Evolutionary conservation across 1,140 invertebrate genomes (phyloP).

Genomic region (Prorops nasuta): DNA sequence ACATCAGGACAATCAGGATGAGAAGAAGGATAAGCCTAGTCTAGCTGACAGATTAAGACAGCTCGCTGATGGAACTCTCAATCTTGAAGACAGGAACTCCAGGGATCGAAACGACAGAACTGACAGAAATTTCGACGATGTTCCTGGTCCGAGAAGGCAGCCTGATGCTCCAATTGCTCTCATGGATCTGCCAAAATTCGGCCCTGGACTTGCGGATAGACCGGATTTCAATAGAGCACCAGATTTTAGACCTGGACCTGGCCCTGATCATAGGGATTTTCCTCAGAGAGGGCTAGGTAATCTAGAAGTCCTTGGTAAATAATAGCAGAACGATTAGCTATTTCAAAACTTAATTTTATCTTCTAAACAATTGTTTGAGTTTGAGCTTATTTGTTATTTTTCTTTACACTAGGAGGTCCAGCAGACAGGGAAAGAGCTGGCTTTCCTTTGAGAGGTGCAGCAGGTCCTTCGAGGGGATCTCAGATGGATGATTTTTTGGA

Average conservation of each 20-base stretch:
- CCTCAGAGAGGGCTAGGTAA: slow-evolving; percentile 29
- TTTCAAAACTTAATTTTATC: no score
- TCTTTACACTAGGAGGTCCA: neutral
- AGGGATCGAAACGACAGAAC: slow-evolving; percentile 37
- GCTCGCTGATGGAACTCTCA: slow-evolving; percentile 51
- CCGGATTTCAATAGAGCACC: slow-evolving; percentile 37
- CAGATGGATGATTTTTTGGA: slow-evolving; percentile 44
- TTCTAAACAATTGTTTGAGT: no score
- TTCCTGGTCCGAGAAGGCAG: slow-evolving; percentile 21
- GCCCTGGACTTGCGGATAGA: slow-evolving; percentile 30
- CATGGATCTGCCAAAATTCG: slow-evolving; percentile 49
- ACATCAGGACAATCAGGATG: slow-evolving; percentile 28
- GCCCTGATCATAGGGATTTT: slow-evolving; percentile 40
- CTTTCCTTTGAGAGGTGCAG: slow-evolving; percentile 30
- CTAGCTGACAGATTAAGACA: slow-evolving; percentile 52
- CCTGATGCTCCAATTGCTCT: slow-evolving; percentile 41
- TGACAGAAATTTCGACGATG: slow-evolving; percentile 41
- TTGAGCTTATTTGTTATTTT: no score
- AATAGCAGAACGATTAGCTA: no score
- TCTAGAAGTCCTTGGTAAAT: no score
- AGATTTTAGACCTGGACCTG: slow-evolving; percentile 31
- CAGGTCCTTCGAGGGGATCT: slow-evolving; percentile 22
- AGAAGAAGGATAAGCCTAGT: slow-evolving; percentile 48
- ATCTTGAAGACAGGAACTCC: slow-evolving; percentile 47
- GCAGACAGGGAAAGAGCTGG: slow-evolving; percentile 34